Percentiles rank a stretch among this genome's conserved stretches.
Conservation (phyloP, 1,140 invertebrate species). For the Eriosoma lanigerum region DNA sequence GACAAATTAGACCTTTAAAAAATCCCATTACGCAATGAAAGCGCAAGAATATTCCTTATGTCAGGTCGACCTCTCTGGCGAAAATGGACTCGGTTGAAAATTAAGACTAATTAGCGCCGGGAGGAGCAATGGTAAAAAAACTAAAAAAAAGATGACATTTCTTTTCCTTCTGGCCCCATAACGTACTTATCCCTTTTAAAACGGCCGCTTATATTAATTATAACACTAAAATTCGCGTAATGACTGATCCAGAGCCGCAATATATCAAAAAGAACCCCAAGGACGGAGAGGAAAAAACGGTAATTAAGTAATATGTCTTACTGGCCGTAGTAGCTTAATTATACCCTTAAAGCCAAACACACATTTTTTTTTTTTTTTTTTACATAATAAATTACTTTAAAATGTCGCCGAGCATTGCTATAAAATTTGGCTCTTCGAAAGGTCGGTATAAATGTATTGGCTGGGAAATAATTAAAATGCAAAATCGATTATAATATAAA, state of each 20-base stretch:
- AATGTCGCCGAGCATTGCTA: conserved; percentile 30
- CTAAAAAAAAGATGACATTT: conserved; percentile 34
- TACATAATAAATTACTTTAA: conserved; percentile 48
- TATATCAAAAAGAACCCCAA: conserved; percentile 52
- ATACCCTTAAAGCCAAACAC: conserved; percentile 44
- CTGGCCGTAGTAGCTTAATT: conserved; percentile 47
- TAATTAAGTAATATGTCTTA: conserved; percentile 52
- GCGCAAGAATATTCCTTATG: conserved; percentile 28
- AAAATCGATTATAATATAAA: neutral
- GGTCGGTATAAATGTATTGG: neutral
- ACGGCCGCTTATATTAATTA: conserved; percentile 51
- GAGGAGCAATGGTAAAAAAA: conserved; percentile 22
- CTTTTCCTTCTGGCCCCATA: neutral
- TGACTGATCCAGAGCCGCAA: conserved; percentile 52
- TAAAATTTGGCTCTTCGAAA: conserved; percentile 29
- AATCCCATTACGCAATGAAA: conserved; percentile 45
- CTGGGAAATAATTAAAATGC: conserved; percentile 13
- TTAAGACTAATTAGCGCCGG: conserved; percentile 51
- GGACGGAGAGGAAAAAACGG: conserved; percentile 39
- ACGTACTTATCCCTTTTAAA: conserved; percentile 38
- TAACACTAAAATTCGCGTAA: conserved; percentile 52
- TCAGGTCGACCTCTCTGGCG: conserved; percentile 25
- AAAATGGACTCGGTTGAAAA: conserved; percentile 32
- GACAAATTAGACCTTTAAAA: conserved; percentile 52
- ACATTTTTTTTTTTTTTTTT: conserved; percentile 25